Conservation (phyloP, 2,888 invertebrate genomes). For the Coecobrya sp. region DNA sequence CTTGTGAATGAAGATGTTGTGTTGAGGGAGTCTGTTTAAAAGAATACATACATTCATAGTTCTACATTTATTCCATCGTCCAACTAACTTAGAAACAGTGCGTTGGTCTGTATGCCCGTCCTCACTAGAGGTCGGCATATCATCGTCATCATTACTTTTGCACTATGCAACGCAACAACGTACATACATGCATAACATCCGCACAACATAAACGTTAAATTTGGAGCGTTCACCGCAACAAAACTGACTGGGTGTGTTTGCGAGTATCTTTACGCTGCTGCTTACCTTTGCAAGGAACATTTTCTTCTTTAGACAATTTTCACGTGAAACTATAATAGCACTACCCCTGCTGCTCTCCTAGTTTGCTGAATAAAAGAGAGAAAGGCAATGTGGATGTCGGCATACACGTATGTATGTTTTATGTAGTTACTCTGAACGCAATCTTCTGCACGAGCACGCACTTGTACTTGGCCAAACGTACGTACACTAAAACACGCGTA, state of each 20-base stretch:
- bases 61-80: neutral
- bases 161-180: neutral
- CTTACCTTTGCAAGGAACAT: neutral
- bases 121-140: neutral
- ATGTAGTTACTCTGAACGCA: neutral
- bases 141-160: neutral
- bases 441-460: neutral
- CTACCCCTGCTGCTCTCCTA: neutral
- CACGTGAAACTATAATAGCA: neutral
- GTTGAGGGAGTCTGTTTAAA: neutral
- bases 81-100: neutral
- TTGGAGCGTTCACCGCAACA: conserved; percentile 70
- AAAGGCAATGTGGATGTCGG: neutral
- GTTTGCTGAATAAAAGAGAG: neutral
- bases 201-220: conserved; percentile 10
- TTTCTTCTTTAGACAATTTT: conserved; percentile 7
- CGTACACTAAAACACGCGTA: neutral
- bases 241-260: neutral
- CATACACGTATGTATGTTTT: neutral
- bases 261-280: neutral
- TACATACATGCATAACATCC: neutral
- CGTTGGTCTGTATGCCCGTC: neutral
- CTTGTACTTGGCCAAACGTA: conserved; percentile 2
- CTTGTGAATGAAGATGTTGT: neutral
- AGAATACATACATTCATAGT: neutral